Conservation (phyloP, 2,797 vertebrate species). For the Anisognathus igniventris region DNA sequence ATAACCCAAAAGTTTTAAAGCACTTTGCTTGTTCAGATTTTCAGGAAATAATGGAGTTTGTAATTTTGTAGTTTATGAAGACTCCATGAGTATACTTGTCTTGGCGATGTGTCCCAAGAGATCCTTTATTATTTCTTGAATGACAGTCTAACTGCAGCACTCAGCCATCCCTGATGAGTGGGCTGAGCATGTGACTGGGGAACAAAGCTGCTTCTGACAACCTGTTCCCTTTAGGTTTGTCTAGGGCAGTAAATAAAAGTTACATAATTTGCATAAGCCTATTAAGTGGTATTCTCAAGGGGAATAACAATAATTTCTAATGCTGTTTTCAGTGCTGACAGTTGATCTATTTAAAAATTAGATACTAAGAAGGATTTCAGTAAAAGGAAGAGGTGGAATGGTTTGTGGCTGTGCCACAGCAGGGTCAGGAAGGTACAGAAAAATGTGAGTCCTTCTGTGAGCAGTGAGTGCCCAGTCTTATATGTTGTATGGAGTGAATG, state of each 20-base stretch:
- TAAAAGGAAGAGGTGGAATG: background rate
- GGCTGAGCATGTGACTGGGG: background rate
- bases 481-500: background rate
- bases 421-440: background rate
- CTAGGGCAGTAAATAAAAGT: constrained; percentile 56
- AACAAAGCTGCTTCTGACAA: constrained; percentile 31
- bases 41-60: constrained; percentile 54
- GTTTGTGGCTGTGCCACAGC: background rate
- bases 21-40: background rate
- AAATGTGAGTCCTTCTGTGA: background rate
- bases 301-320: constrained; percentile 32
- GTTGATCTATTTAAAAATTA: constrained; percentile 45
- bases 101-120: background rate
- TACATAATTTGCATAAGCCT: constrained; percentile 60
- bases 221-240: constrained; percentile 34
- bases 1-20: constrained; percentile 17
- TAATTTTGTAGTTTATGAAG: constrained; percentile 36
- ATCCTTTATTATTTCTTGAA: constrained; percentile 23
- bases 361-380: background rate
- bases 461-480: background rate
- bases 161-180: constrained; percentile 8
- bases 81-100: background rate
- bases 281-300: constrained; percentile 55
- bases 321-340: constrained; percentile 32
- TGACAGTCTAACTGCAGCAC: background rate